Conservation (phyloP, 2,113 vertebrate genomes). For the Ellobius talpinus region DNA sequence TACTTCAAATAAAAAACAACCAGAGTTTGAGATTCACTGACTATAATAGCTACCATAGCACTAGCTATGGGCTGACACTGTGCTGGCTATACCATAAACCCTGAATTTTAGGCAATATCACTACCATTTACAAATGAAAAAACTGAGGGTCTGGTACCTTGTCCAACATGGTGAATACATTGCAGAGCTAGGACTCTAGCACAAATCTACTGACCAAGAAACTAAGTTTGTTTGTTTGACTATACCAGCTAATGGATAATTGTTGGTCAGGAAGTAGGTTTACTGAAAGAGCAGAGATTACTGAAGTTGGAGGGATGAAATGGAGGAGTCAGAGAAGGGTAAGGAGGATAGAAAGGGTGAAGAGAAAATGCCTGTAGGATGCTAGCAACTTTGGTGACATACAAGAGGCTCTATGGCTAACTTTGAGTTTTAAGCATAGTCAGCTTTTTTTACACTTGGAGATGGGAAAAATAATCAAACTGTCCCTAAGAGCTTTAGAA, state of each 20-base stretch:
- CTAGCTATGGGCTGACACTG: not conserved
- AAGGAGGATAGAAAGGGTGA: constrained; percentile 39
- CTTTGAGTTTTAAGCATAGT: not conserved
- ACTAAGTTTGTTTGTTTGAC: not conserved
- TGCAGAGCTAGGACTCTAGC: not conserved
- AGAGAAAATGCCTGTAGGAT: not conserved
- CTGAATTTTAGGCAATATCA: not conserved
- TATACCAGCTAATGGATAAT: not conserved
- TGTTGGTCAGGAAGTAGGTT: not conserved
- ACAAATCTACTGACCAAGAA: constrained; percentile 17
- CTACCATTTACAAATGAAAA: constrained; percentile 51
- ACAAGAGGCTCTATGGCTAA: not conserved
- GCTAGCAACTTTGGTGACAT: not conserved
- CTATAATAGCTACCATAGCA: constrained; percentile 7
- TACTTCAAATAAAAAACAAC: constrained; percentile 30
- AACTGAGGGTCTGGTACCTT: constrained; percentile 37
- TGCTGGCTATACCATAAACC: not conserved
- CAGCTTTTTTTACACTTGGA: not conserved
- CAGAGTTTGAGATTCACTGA: constrained; percentile 28
- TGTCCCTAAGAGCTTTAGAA: not conserved
- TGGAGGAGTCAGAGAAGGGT: not conserved
- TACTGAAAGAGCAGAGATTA: not conserved
- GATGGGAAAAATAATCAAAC: constrained; percentile 5
- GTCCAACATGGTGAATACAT: not conserved
- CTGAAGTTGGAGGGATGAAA: not conserved